Evolutionary conservation across 1,140 invertebrate genomes (phyloP).

Genomic region (Hydropsyche tenuis): DNA sequence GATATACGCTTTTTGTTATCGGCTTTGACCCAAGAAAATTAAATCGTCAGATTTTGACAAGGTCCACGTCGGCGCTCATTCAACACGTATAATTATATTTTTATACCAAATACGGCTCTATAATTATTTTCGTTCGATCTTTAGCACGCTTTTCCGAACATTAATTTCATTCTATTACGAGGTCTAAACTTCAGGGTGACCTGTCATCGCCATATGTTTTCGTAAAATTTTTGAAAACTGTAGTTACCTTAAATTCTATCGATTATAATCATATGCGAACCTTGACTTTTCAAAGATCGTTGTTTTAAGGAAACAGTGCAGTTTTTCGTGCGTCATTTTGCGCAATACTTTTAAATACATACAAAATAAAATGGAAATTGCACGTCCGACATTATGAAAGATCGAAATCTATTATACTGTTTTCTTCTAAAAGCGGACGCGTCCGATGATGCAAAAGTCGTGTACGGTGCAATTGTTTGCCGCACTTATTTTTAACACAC

Average conservation of each 20-base stretch:
- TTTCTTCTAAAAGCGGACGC: neutral
- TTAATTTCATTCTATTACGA: too few species aligned
- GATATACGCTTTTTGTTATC: neutral
- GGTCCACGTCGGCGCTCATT: neutral
- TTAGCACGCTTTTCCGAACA: too few species aligned
- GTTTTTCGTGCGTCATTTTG: neutral
- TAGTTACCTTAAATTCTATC: too few species aligned
- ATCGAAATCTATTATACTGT: neutral
- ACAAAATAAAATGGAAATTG: neutral
- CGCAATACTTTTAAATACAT: too few species aligned
- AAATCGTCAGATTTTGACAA: conserved; percentile 26
- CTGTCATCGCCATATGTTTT: too few species aligned
- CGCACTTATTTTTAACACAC: neutral
- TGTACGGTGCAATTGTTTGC: neutral
- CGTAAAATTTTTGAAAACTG: too few species aligned
- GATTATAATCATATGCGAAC: too few species aligned
- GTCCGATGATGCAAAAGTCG: conserved; percentile 11
- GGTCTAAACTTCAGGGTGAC: too few species aligned
- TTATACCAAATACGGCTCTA: too few species aligned
- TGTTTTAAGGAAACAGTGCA: neutral
- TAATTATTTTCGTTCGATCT: too few species aligned
- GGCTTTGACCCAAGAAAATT: conserved; percentile 5
- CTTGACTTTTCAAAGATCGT: too few species aligned
- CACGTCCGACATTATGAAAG: conserved; percentile 1
- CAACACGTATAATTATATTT: conserved; percentile 1